Evolutionary conservation across 2,888 invertebrate genomes (phyloP), one percentile per base, ranked within the genome.

Genomic region (Muschampia plurimacula): DNA sequence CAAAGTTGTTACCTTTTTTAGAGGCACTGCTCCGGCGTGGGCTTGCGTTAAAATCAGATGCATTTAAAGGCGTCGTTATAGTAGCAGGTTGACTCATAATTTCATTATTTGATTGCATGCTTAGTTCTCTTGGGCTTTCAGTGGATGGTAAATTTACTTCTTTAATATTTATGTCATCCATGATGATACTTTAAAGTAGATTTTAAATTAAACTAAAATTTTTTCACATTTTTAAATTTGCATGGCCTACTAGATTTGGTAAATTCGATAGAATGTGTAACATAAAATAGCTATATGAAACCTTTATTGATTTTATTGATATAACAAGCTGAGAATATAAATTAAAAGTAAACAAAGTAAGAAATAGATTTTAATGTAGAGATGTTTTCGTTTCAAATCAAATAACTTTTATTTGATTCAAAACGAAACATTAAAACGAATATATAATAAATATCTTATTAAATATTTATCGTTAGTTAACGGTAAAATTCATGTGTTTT

Each of bases 171-270:
- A 74, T 67, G 49, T 79, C 76, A 72, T 78, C 79, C 82, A 82
- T 81, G 22, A 63, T 76, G 49, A n/a, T 52, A 52, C 10, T 67
- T 66, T 68, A 64, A 67, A 52, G 13, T 74, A 44, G 52, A 62
- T 65, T 71, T 73, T 32, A 32, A 67, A 44, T 52, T 13, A 22
- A 66, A 73, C 57, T 69, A 67, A 55, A 55, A 66, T 36, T 62
- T 64, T 49, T 52, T 68, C 68, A 71, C 68, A 72, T 71, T 72
- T 72, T 72, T 22, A n/a, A 63, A 67, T 55, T 55, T 28, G 69
- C 91, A 88, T 87, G 82, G 83, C 91, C 89, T 69, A 79, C 77
- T 83, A 74, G 91, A 90, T 85, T 82, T 66, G 12, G 28, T 57
- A 57, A 57, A 57, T 57, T 39, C 4, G 22, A 22, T 22, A 22